Conservation (phyloP, 2,113 vertebrate genomes). For the Siniperca chuatsi region DNA sequence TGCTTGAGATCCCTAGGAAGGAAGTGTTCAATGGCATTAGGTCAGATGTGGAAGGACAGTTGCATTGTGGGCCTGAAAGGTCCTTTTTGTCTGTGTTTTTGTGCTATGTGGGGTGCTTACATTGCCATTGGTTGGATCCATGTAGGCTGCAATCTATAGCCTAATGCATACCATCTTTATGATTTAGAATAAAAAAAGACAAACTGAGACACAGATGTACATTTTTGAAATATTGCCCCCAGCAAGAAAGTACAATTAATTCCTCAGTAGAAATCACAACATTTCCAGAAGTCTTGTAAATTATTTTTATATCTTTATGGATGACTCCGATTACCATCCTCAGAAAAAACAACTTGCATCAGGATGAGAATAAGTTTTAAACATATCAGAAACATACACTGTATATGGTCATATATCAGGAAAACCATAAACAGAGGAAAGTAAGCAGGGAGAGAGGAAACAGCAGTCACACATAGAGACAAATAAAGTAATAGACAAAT, state of each 20-base stretch:
- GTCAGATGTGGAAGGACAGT: background rate
- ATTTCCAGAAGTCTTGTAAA: background rate
- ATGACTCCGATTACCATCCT: background rate
- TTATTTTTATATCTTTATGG: background rate
- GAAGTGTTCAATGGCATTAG: background rate
- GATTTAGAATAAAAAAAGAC: background rate
- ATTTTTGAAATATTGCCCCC: background rate
- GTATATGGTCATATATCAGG: background rate
- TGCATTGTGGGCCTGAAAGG: background rate
- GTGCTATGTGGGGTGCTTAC: too few species aligned
- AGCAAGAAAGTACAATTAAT: background rate
- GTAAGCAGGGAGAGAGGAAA: background rate
- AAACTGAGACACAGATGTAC: background rate
- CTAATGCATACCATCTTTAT: background rate
- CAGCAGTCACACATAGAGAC: background rate
- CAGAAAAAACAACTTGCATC: background rate
- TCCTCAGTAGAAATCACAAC: too few species aligned
- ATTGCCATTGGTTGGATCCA: background rate
- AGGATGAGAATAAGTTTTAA: background rate
- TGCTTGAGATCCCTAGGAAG: background rate
- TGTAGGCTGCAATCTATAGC: background rate
- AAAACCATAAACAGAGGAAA: background rate
- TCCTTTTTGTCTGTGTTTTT: too few species aligned
- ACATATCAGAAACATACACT: background rate
- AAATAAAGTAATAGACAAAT: constrained; percentile 17